Evolutionary conservation across 30 jellyfish, hydroid and myxozoan genomes (phyloP), one percentile per base, ranked within the genome.

Genomic region (Pelagia noctiluca): DNA sequence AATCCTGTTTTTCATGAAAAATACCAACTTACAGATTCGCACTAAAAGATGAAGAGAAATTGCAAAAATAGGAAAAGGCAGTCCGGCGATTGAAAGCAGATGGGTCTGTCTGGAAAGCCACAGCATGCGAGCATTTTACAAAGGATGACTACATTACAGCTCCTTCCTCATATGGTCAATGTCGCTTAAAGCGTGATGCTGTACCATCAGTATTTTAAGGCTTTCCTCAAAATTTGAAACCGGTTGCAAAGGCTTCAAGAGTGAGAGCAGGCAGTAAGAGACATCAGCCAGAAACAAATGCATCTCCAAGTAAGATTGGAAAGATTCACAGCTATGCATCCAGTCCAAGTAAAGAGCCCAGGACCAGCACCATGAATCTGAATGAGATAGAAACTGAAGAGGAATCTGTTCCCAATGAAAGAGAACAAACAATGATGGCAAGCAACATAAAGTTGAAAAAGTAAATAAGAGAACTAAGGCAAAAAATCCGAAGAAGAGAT

Each of bases 1-100:
- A n/a, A n/a, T n/a, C n/a, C n/a, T n/a, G n/a, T n/a, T n/a, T n/a
- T n/a, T n/a, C n/a, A n/a, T n/a, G n/a, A n/a, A n/a, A n/a, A n/a
- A n/a, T n/a, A n/a, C n/a, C n/a, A n/a, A 5, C 37, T 36, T 31
- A 3, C 83, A 71, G 83, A 24, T 71, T 71, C 37, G 73, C 83
- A 7, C 83, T 30, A 21, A 71, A 71, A 4, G 30, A 71, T 36
- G 19, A 33, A 71, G 83, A 71, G 16, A 32, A 11, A 36, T 32
- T 71, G 83, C 25, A 5, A 71, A 36, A 22, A 29, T 75, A 81
- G 86, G 86, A 75, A 29, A 48, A 33, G 47, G 82, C 82, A 0
- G 86, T 75, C 50, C 23, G 64, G 32, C 53, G 82, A n/a, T 21
- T 42, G 0, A 29, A 75, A 13, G 25, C 47, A 34, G 32, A 75